Percentiles rank a stretch among this genome's conserved stretches.
Evolutionary conservation across 2,113 vertebrate species (phyloP).

Genomic region (Donacobius atricapilla): DNA sequence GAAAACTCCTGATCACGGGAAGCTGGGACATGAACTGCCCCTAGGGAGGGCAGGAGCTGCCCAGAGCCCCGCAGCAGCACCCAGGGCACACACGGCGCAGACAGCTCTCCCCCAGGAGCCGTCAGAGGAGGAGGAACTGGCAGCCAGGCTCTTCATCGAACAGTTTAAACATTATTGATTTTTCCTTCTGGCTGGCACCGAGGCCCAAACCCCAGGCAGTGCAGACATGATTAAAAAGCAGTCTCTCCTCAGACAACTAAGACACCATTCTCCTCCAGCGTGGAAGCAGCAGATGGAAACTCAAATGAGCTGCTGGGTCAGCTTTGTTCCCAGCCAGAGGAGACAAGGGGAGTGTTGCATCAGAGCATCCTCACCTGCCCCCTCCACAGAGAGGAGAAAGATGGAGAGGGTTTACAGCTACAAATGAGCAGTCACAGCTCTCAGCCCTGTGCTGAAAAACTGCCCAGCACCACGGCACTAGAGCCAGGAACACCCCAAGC

Average conservation of each 20-base stretch:
- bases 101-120: not conserved
- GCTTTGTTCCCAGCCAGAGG: not conserved
- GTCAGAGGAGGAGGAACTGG: not conserved
- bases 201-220: constrained; percentile 3
- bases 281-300: not conserved
- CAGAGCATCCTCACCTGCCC: not conserved
- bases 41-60: not conserved
- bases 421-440: not conserved
- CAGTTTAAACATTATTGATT: constrained; percentile 53
- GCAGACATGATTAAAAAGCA: constrained; percentile 33
- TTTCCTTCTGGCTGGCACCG: constrained; percentile 23
- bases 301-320: not conserved
- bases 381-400: fast-evolving
- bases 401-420: not conserved
- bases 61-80: not conserved
- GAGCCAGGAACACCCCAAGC: not conserved
- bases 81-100: not conserved
- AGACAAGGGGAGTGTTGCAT: not conserved
- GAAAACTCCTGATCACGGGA: not conserved
- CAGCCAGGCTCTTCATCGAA: constrained; percentile 23
- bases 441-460: fast-evolving
- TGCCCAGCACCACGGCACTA: not conserved
- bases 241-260: not conserved
- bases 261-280: not conserved
- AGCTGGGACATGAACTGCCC: fast-evolving